Percentiles rank a stretch among this genome's conserved stretches.
Evolutionary conservation across 2,888 invertebrate species (phyloP).

Genomic region (Pedicia rivosa): DNA sequence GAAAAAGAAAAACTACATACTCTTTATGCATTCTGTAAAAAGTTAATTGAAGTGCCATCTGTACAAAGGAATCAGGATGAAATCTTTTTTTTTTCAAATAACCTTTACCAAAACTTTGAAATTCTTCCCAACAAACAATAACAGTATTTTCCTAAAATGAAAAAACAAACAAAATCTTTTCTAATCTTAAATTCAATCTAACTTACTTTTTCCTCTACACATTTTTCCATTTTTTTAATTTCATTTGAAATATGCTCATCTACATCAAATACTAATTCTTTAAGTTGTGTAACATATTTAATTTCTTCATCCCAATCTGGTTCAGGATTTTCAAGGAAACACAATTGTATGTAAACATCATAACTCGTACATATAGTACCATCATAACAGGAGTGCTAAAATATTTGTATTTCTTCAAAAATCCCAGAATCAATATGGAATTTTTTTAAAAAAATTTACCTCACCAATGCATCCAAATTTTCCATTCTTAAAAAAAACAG

Average conservation of each 20-base stretch:
- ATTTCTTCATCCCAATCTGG: constrained; percentile 22
- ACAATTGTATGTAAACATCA: constrained; percentile 23
- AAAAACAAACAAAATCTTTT: constrained; percentile 3
- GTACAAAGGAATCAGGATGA: constrained; percentile 44
- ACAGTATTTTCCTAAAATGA: constrained; percentile 22
- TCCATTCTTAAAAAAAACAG: constrained; percentile 35
- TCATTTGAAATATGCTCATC: constrained; percentile 28
- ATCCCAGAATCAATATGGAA: background rate
- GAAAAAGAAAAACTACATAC: constrained; percentile 12
- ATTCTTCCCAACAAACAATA: constrained; percentile 24
- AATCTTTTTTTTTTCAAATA: constrained; percentile 33
- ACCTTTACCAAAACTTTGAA: constrained; percentile 35
- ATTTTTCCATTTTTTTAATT: constrained; percentile 27
- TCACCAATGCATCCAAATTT: constrained; percentile 34
- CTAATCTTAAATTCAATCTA: background rate
- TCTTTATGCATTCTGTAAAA: constrained; percentile 36
- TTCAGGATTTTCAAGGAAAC: constrained; percentile 23
- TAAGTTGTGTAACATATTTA: constrained; percentile 18
- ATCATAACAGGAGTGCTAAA: constrained; percentile 28
- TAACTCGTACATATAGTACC: constrained; percentile 27
- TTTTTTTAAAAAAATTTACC: constrained; percentile 24
- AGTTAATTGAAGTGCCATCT: constrained; percentile 40
- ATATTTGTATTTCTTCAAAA: constrained; percentile 8
- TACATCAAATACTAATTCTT: constrained; percentile 32
- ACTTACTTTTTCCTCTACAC: constrained; percentile 17